A percentile compares a stretch with the other conserved stretches of the same genome.
Conservation (phyloP, 2,113 vertebrate genomes). For the Tragelaphus strepsiceros region DNA sequence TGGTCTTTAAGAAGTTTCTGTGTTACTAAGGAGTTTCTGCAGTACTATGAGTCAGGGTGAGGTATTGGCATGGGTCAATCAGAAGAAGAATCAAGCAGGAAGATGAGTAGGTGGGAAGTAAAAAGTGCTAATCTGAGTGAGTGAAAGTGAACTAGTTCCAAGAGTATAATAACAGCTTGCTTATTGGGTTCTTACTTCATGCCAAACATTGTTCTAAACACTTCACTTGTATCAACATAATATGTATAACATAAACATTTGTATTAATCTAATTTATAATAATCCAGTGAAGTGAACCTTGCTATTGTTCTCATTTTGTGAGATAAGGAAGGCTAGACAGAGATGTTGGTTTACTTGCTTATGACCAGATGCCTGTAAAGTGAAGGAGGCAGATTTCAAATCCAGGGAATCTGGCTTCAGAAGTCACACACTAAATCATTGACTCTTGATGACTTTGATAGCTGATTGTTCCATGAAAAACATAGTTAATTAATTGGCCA, state of each 20-base stretch:
- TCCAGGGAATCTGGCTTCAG: not conserved
- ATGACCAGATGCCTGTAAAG: not conserved
- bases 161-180: not conserved
- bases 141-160: not conserved
- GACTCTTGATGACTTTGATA: not conserved
- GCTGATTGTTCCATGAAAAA: not conserved
- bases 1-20: not conserved
- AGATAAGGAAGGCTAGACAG: not conserved
- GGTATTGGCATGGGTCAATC: not conserved
- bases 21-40: not conserved
- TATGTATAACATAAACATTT: not conserved
- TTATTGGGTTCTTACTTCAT: not conserved
- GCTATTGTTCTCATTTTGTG: not conserved
- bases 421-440: not conserved
- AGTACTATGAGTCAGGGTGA: not conserved
- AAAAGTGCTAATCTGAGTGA: not conserved
- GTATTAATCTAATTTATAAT: not conserved
- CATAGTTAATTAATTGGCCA: not conserved
- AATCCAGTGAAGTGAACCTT: not conserved
- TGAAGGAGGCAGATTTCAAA: not conserved
- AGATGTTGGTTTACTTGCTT: not conserved
- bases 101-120: not conserved
- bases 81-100: not conserved
- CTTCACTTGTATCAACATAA: not conserved
- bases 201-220: not conserved